Percentiles rank a stretch among this genome's conserved stretches.
Conservation (phyloP, 2,888 invertebrate genomes). For the Lithophane socia region DNA sequence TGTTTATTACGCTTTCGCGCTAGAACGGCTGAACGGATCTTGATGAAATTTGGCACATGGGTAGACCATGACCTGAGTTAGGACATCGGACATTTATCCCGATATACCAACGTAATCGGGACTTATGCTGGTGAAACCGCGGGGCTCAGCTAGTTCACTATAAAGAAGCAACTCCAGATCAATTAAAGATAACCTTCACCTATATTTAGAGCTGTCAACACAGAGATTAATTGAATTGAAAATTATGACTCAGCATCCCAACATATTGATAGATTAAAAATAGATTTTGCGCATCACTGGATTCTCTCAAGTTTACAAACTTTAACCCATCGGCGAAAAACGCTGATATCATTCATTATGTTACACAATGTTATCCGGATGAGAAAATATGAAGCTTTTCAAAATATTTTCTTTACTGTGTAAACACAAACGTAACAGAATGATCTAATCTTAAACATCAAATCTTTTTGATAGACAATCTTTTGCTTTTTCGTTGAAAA, state of each 20-base stretch:
- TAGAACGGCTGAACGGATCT: no score
- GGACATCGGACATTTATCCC: no score
- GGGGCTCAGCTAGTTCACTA: no score
- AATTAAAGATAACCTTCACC: conserved; percentile 24
- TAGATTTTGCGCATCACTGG: conserved; percentile 62
- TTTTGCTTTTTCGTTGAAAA: no score
- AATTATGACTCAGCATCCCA: conserved; percentile 56
- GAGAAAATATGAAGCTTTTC: background rate
- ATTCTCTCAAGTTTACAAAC: conserved; percentile 43
- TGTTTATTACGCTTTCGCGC: no score
- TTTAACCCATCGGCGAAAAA: conserved; percentile 40
- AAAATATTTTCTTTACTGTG: background rate
- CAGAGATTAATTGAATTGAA: conserved; percentile 53
- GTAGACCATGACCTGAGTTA: no score
- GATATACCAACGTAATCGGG: no score
- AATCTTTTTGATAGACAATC: background rate
- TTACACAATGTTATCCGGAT: conserved; percentile 2
- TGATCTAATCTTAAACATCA: background rate
- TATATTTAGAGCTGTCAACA: conserved; percentile 47
- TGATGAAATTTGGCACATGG: no score
- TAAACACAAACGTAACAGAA: background rate
- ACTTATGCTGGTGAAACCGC: no score
- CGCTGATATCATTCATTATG: conserved; percentile 30
- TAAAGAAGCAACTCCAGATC: conserved; percentile 8
- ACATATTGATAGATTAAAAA: conserved; percentile 57